Evolutionary conservation across 2,888 invertebrate genomes (phyloP), one percentile per base, ranked within the genome.

Genomic region (Macrophya alboannulata): DNA sequence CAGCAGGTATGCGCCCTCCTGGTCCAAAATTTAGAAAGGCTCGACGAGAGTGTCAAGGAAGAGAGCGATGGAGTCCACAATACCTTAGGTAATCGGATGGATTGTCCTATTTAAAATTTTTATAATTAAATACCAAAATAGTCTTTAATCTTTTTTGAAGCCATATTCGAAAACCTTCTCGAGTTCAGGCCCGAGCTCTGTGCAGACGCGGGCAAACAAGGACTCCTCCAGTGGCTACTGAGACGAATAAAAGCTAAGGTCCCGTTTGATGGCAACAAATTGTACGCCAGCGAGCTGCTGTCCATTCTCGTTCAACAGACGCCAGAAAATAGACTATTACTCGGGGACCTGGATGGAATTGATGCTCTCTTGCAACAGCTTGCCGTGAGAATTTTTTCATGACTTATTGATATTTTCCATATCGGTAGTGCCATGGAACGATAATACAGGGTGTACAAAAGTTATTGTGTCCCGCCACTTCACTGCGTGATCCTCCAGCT

Each of bases 21-120:
- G 6, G 97, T 99, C 1, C 98, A 99, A 94, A 99, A 99, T 94
- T 94, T 99, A 84, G 97, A 98, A 77, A 95, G 99, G 72, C 95
- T 99, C 3, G 99, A 99, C 94, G 99, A 99, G 93, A 95, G 95
- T 84, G 96, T 98, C 1, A 98, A 98, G 90, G 99, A 99, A 93
- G 99, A 99, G 94, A 95, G 97, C 59, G 99, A 99, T 93, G 99
- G 99, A 8, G 98, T 99, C 0, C 98, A 99, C 93, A 98, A 99
- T 92, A 98, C 98, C 4, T 94, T 99, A 89, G 96, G 97, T 97
- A 92, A 92, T 85, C 86, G 37, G 62, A 43, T 25, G 95, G 90
- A 95, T 10, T 95, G 43, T 17, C 43, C 4, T 84, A 65, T 51
- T 84, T 59, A 45, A 8, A 55, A 51, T 17, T 1, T n/a, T 17